Conservation (phyloP, 2,888 invertebrate species). For the Drosophila robusta region DNA sequence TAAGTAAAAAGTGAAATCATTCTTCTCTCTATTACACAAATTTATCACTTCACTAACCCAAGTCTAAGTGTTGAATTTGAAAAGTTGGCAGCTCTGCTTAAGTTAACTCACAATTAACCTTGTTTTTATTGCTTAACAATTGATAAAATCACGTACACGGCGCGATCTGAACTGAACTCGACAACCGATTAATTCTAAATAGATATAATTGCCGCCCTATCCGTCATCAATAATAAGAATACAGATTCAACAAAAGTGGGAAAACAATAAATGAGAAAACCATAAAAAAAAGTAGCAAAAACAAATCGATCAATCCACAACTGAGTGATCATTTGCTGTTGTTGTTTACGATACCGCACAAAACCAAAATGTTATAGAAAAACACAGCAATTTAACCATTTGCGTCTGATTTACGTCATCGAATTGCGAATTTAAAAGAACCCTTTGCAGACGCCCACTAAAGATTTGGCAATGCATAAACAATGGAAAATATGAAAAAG, state of each 20-base stretch:
- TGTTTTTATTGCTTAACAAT: background rate
- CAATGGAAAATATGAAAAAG: constrained; percentile 1
- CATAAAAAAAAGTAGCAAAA: constrained; percentile 23
- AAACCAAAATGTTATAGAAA: background rate
- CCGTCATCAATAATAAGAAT: constrained; percentile 21
- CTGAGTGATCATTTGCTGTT: constrained; percentile 2
- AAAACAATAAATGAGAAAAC: constrained; percentile 14
- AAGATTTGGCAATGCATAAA: constrained; percentile 11
- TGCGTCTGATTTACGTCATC: constrained; percentile 37
- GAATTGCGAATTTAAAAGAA: constrained; percentile 14
- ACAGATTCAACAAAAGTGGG: background rate
- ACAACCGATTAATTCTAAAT: constrained; percentile 24
- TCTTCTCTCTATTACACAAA: background rate
- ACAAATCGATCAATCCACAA: constrained; percentile 25
- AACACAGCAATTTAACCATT: constrained; percentile 20
- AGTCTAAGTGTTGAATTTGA: background rate
- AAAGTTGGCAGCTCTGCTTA: background rate
- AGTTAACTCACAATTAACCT: background rate
- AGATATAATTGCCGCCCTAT: constrained; percentile 14
- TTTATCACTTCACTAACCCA: background rate
- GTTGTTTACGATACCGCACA: background rate
- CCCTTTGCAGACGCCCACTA: constrained; percentile 44
- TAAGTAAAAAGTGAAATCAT: too few species aligned
- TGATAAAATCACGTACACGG: background rate
- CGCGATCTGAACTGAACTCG: constrained; percentile 1